Base-by-base conservation (phyloP, 2,888 invertebrate species). In the Bembecia ichneumoniformis region DNA sequence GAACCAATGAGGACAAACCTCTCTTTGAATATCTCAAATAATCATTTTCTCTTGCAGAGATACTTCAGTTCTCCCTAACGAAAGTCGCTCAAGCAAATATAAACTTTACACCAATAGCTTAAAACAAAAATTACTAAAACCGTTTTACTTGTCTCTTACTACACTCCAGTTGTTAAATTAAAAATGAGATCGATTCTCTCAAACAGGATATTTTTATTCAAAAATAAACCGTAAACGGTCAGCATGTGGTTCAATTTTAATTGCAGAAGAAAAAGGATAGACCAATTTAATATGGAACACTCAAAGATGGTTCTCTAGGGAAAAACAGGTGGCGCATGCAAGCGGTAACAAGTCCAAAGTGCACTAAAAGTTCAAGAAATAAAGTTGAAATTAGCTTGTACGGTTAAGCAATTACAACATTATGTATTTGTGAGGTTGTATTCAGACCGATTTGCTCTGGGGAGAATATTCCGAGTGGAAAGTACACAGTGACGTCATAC, bases 291-390 rank as follows among this genome's bases (percentile, higher is more conserved):
- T 78, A 82, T 81, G 75, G 82, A 80, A 73, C 81, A 68, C 65
- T 68, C 68, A 71, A 82, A 86, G 87, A 87, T 87, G 84, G 86
- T 80, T 82, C 87, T 87, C 83, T 77, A 76, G 84, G 86, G 86
- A 87, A 86, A 82, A 82, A 64, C 74, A 66, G 63, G 62, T 57
- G 58, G 55, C 46, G 49, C 34, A 44, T 53, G 52, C 58, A 77
- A 45, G 62, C 71, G 55, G 66, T 68, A 73, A 60, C 71, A 49
- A 36, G 13, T 59, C 44, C 54, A 68, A 58, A 51, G n/a, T 16
- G 0, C 1, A 1, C 1, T 10, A 15, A 40, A 34, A 48, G 17
- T 46, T 49, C 13, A 10, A 20, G 4, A 28, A 9, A 43, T 65
- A 58, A 35, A 51, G 66, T 49, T 55, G 51, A 62, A 49, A 63